These are phyloP conservation scores for Tribolium freemani DNA, from an alignment of 2,888 invertebrate species.

Conservation along the genomic window DNA sequence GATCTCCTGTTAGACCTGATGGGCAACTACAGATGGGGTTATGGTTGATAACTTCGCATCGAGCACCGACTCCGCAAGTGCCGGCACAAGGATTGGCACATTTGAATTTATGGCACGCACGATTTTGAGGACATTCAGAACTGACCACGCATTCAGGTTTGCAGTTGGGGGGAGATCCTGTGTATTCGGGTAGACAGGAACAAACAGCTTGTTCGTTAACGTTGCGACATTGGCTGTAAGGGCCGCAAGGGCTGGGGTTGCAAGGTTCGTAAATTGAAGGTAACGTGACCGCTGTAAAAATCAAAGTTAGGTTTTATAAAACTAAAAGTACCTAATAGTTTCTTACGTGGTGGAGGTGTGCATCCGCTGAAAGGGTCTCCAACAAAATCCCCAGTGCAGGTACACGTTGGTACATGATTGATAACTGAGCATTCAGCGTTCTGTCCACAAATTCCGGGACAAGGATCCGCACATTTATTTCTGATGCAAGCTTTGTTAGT, in stretches of 20 bases:
- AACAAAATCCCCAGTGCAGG: conserved; percentile 78
- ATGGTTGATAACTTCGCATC: conserved; percentile 82
- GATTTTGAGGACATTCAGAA: conserved; percentile 80
- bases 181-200: conserved; percentile 78
- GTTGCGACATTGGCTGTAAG: conserved; percentile 79
- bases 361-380: conserved; percentile 82
- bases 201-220: conserved; percentile 80
- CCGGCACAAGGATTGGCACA: conserved; percentile 83
- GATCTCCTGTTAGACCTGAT: conserved; percentile 77
- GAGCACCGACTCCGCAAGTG: conserved; percentile 81
- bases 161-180: conserved; percentile 82
- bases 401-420: conserved; percentile 90
- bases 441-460: conserved; percentile 87
- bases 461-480: conserved; percentile 89
- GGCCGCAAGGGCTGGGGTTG: conserved; percentile 82
- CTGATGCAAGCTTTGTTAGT: conserved; percentile 86
- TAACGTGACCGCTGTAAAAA: conserved; percentile 54
- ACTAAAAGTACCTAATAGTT: not conserved
- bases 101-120: conserved; percentile 82
- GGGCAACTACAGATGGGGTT: conserved; percentile 83
- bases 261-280: conserved; percentile 73
- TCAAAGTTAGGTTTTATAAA: conserved; percentile 26
- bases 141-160: conserved; percentile 84
- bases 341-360: conserved; percentile 58
- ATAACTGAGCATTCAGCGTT: conserved; percentile 88